Base-by-base conservation (phyloP, 2,113 vertebrate genomes). In the Pagrus major region DNA sequence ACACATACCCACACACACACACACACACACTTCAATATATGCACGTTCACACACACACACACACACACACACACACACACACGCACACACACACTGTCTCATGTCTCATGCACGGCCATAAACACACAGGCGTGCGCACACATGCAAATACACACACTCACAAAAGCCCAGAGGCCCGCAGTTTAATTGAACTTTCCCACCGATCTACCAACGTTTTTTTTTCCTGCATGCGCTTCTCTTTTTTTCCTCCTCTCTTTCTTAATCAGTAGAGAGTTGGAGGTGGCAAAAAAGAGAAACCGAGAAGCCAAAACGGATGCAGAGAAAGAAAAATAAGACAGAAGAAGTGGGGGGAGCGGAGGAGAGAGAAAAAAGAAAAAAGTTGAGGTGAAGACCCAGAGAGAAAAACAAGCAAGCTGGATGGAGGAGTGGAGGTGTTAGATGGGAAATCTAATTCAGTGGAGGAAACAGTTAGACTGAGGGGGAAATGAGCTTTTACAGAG, bases 161-260 rank as follows among this genome's bases (percentile, higher is more conserved):
- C 76, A 82, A 86, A 83, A 81, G 76, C 91, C 91, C 84, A 86
- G 68, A 86, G 81, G 89, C 85, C 78, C 41, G 33, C 69, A 29
- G 76, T 92, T 92, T 94, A 93, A 94, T 91, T 91, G 87, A 92
- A 92, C 93, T 91, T 93, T 92, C 88, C 89, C 89, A 90, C 88
- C 68, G 27, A 92, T 90, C 82, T 85, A 60, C 84, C 20, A 6
- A 72, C 71, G 68, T 76, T 83, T 69, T 86, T 71, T 84, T 56
- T 59, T 5, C 35, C n/a, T 75, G 41, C n/a, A 7, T 42, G 63
- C 41, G 33, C 29, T 66, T 72, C 23, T 77, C 52, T 75, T 63
- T 85, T 42, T 84, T 82, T 66, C n/a, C 46, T 61, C 23, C 71
- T 52, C 39, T 75, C 58, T 55, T 78, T 75, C 49, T 84, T 87